Evolutionary conservation across 1,140 invertebrate species (phyloP).

Genomic region (Lordiphosa mommai): DNA sequence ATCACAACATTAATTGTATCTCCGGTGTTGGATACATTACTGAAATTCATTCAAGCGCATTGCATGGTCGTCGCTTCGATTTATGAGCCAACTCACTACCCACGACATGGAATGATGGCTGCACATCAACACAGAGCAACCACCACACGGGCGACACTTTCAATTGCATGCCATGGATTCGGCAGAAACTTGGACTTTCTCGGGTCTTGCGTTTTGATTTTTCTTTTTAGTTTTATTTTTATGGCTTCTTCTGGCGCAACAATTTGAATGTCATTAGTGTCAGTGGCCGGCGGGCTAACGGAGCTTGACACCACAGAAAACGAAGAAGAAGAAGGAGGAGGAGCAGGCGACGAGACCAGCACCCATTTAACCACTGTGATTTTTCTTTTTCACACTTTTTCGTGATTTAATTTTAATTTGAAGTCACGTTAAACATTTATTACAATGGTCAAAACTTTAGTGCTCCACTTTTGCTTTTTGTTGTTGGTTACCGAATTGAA

Average conservation of each 20-base stretch:
- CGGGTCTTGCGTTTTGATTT: conserved; percentile 49
- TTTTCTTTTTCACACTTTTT: conserved; percentile 57
- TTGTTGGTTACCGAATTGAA: conserved; percentile 33
- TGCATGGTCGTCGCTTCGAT: conserved; percentile 31
- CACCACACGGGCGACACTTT: conserved; percentile 59
- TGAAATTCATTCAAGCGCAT: conserved; percentile 35
- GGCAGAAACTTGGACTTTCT: conserved; percentile 43
- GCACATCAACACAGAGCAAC: conserved; percentile 50
- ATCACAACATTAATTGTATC: conserved; percentile 17
- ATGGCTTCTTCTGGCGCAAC: conserved; percentile 70
- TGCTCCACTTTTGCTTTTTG: conserved; percentile 29
- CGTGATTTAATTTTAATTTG: conserved; percentile 45
- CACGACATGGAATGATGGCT: conserved; percentile 38
- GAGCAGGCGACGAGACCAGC: conserved; percentile 3
- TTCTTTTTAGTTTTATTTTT: conserved; percentile 36
- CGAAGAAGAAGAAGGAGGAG: background rate
- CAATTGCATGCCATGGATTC: conserved; percentile 56
- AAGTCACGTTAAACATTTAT: conserved; percentile 64
- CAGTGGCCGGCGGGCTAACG: conserved; percentile 55
- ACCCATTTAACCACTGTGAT: conserved; percentile 10
- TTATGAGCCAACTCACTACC: conserved; percentile 32
- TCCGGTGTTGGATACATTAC: conserved; percentile 17
- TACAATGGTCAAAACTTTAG: conserved; percentile 33
- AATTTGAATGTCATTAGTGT: conserved; percentile 73
- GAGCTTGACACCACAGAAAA: conserved; percentile 46